Percentiles rank a stretch among this genome's conserved stretches.
Evolutionary conservation across 2,113 vertebrate genomes (phyloP).

Genomic region (Chauna torquata): DNA sequence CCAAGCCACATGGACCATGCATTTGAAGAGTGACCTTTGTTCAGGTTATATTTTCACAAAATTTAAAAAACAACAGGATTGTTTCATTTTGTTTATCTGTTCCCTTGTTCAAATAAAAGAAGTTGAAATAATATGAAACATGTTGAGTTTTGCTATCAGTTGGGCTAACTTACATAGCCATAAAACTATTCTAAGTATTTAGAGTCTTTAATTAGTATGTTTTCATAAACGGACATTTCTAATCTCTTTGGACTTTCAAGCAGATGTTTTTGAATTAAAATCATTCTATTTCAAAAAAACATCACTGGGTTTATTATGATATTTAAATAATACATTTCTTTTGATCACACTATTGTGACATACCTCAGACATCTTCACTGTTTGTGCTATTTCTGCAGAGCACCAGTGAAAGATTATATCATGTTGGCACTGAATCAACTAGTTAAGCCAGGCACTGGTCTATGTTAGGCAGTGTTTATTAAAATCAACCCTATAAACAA

Average conservation of each 20-base stretch:
- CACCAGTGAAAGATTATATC: conserved; percentile 63
- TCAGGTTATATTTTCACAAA: conserved; percentile 55
- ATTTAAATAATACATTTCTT: conserved; percentile 72
- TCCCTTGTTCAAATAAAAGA: conserved; percentile 64
- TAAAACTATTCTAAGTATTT: conserved; percentile 75
- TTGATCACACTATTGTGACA: conserved; percentile 76
- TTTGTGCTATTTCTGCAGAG: conserved; percentile 67
- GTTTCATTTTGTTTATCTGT: conserved; percentile 62
- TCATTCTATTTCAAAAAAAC: conserved; percentile 71
- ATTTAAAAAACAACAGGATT: conserved; percentile 49
- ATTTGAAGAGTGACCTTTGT: conserved; percentile 49
- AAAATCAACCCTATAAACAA: conserved; percentile 70
- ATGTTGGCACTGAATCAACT: conserved; percentile 54
- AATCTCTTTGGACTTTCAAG: conserved; percentile 69
- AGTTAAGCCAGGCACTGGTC: conserved; percentile 25
- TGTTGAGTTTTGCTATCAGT: conserved; percentile 65
- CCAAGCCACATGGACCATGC: conserved; percentile 26
- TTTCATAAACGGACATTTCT: conserved; percentile 67
- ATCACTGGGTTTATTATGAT: conserved; percentile 67
- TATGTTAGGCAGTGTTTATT: conserved; percentile 48
- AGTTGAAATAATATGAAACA: conserved; percentile 71
- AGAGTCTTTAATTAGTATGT: conserved; percentile 69
- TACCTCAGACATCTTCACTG: conserved; percentile 76
- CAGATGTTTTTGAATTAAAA: conserved; percentile 77
- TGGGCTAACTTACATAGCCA: conserved; percentile 57